Evolutionary conservation across 2,888 invertebrate genomes (phyloP), one percentile per base, ranked within the genome.

Genomic region (Myopa tessellatipennis): DNA sequence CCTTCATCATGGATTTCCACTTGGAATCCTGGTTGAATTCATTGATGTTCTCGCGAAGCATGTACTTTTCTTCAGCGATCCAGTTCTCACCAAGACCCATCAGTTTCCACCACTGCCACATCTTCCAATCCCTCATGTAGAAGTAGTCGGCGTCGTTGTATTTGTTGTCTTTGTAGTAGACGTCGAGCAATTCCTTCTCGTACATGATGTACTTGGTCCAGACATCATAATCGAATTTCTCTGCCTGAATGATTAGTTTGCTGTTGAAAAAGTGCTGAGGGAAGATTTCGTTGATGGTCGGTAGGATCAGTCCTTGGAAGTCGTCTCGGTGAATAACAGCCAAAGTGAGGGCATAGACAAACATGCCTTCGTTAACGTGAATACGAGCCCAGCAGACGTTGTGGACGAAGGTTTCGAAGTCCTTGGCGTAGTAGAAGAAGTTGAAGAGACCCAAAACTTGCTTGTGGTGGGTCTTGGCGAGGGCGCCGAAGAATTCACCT

Each of bases 221-320:
- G 10, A 80, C 78, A 90, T 83, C 91, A 90, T 80, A 92, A 89
- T 84, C 91, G 91, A 83, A 88, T 80, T 89, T 84, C 81, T 93
- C 91, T 7, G 92, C 93, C 74, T 92, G 90, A 55, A 92, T 90
- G 87, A 95, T 92, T 77, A 93, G 90, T 85, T 93, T 92, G 73
- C 91, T 90, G 84, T 92, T 93, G 86, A 93, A 91, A 90, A 93
- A 94, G 87, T 91, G 91, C 80, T 93, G 91, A 0, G 95, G 95
- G 86, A 92, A 91, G 78, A 94, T 90, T 88, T 95, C 95, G 84
- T 94, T 94, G 74, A 92, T 90, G 63, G 94, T 92, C n/a, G 94
- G 94, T 3, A 94, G 87, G 38, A 92, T 89, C 70, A 94, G 88
- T 61, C 92, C 92, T 83, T 92, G 90, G 70, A 92, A 92, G 80